A percentile compares a stretch with the other conserved stretches of the same genome.
These are phyloP conservation scores for Bacillus rossius DNA, from an alignment of 1,140 invertebrate species.

Conservation along the genomic window DNA sequence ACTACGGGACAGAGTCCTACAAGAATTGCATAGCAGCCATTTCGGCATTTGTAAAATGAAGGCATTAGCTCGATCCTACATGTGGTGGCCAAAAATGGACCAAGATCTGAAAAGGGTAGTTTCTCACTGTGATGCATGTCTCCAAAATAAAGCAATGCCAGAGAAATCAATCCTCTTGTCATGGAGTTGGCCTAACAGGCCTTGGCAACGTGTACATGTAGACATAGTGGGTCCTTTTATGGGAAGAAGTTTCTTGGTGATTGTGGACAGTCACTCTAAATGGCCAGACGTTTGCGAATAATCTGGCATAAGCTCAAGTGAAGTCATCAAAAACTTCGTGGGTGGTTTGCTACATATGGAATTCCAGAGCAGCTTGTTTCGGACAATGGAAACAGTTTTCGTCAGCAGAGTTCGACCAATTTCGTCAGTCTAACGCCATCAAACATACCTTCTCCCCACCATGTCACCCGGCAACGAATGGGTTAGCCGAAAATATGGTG, in stretches of 20 bases:
- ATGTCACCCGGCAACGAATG: constrained; percentile 25
- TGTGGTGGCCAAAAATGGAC: constrained; percentile 44
- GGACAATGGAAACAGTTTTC: constrained; percentile 21
- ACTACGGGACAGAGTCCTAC: constrained; percentile 23
- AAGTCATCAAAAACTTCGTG: constrained; percentile 13
- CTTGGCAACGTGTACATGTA: constrained; percentile 29
- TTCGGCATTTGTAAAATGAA: constrained; percentile 38
- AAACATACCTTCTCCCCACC: constrained; percentile 17
- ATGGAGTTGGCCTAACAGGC: constrained; percentile 26
- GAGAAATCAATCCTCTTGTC: constrained; percentile 14
- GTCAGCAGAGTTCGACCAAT: constrained; percentile 14
- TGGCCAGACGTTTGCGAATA: constrained; percentile 1
- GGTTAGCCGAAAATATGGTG: constrained; percentile 23
- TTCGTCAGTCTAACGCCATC: constrained; percentile 14
- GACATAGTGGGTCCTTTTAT: constrained; percentile 32
- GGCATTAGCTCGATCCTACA: constrained; percentile 36
- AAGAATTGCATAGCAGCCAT: constrained; percentile 37
- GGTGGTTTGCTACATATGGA: constrained; percentile 23
- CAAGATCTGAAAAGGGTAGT: constrained; percentile 34
- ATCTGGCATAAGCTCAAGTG: not conserved
- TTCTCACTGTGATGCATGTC: constrained; percentile 13
- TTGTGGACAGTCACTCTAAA: constrained; percentile 20
- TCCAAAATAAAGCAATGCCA: not conserved
- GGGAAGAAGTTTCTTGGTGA: constrained; percentile 28
- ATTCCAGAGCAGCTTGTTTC: constrained; percentile 21